Base-by-base conservation (phyloP, 1,140 invertebrate genomes). In the Teleogryllus occipitalis region DNA sequence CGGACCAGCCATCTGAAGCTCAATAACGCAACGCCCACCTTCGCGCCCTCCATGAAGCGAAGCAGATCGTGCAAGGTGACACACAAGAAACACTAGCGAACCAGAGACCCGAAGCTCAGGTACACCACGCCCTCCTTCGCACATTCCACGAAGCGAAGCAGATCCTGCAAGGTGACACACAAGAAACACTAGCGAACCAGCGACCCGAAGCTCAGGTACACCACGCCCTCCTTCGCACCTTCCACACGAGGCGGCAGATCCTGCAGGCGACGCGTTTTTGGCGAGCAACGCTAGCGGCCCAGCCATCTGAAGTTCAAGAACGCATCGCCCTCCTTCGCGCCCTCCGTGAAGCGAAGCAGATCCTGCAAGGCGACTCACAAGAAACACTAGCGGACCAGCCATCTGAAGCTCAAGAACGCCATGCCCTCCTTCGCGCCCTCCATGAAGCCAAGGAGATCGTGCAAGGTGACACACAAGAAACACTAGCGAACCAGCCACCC, bases 171-270 rank as follows among this genome's bases (percentile, higher is more conserved):
- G n/a, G n/a, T 3, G 65, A 72, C 27, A 39, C 27, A 39, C 27
- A 5, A 39, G 27, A 1, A 39, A 81, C 75, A 2, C 4, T 78
- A 81, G 39, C 81, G 81, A 10, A 86, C 74, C 47, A 83, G 80
- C 39, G 85, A 85, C 15, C 85, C 85, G 82, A 86, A 83, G 22
- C 83, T 85, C 78, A 87, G 84, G 76, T 85, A 83, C 75, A 86
- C 83, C 49, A 86, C 84, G 8, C 85, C 85, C 46, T 85, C 77
- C 8, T 83, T 81, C 15, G 84, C 83, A 21, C 80, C 82, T 39
- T 83, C 79, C n/a, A n/a, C 6, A 83, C 76, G 21, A 39, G 77
- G 14, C 54, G 46, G 65, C 48, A 81, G 74, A 18, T 78, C 79
- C 81, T 80, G 46, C 21, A 73, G n/a, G n/a, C 8, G 54, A 72